Conservation (phyloP, 1,140 invertebrate species). For the Planococcus citri region DNA sequence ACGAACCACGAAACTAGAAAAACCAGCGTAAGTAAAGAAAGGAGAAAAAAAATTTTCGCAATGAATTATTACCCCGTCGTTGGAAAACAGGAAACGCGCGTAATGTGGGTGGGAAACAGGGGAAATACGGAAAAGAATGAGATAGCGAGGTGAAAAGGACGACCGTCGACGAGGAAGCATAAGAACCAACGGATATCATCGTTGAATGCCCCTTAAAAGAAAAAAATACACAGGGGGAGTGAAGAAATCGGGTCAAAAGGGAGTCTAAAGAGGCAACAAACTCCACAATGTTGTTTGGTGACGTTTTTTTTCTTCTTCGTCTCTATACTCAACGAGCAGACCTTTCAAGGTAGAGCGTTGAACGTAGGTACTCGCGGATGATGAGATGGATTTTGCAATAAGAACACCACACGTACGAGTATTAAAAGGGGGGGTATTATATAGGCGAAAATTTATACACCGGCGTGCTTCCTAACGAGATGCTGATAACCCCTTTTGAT, state of each 20-base stretch:
- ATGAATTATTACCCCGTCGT: not conserved
- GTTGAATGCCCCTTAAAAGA: not conserved
- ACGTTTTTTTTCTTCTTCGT: no score
- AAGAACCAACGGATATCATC: not conserved
- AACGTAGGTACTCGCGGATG: constrained; percentile 13
- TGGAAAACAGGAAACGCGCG: not conserved
- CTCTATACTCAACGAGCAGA: no score
- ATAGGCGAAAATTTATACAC: no score
- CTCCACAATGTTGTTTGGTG: not conserved
- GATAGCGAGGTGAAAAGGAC: not conserved
- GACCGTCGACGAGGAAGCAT: not conserved
- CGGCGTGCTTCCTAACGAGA: no score
- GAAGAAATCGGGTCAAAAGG: not conserved
- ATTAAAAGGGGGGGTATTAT: no score
- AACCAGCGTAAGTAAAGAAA: not conserved
- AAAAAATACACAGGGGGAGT: not conserved
- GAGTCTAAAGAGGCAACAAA: no score
- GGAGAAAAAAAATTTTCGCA: not conserved
- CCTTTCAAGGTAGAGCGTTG: not conserved
- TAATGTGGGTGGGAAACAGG: not conserved
- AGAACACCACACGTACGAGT: no score
- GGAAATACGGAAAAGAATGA: constrained; percentile 14
- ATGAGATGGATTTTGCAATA: constrained; percentile 16
- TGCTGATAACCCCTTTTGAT: no score
- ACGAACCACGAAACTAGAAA: no score